Conservation (phyloP, 1,140 invertebrate genomes). For the Homarus americanus region DNA sequence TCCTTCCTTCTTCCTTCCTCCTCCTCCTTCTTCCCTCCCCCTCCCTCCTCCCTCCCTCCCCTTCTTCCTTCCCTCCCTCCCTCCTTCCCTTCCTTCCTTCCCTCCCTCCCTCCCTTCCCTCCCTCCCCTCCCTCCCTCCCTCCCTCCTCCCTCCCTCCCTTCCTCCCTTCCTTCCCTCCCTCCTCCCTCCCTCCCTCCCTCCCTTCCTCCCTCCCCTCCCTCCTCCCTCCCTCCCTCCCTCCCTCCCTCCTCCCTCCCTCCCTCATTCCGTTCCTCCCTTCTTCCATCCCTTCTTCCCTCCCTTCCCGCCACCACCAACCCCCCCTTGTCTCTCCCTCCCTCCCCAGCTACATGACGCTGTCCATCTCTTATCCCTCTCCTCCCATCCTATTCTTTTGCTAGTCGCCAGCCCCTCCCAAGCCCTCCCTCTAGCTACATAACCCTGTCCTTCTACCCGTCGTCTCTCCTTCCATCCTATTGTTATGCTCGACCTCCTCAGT, state of each 20-base stretch:
- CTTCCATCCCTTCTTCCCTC: neutral
- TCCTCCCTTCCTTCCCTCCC: neutral
- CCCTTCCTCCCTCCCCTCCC: neutral
- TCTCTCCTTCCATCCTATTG: too few relatives aligned
- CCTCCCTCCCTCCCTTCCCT: neutral
- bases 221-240: neutral
- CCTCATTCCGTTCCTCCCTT: neutral
- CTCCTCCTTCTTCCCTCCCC: neutral
- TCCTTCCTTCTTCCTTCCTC: neutral
- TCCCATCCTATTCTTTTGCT: too few relatives aligned
- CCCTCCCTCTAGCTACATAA: too few relatives aligned
- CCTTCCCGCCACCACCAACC: neutral
- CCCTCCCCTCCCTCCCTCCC: neutral
- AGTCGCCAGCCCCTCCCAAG: too few relatives aligned
- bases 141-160: neutral
- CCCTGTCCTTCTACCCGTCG: too few relatives aligned
- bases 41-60: neutral
- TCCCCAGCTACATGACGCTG: neutral
- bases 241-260: neutral
- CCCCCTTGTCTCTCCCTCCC: neutral
- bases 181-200: neutral
- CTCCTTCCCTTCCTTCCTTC: neutral
- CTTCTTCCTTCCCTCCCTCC: neutral
- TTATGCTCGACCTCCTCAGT: too few relatives aligned
- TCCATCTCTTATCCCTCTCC: too few relatives aligned